Base-by-base conservation (phyloP, 2,113 vertebrate species). In the Sporophila hypoxantha region DNA sequence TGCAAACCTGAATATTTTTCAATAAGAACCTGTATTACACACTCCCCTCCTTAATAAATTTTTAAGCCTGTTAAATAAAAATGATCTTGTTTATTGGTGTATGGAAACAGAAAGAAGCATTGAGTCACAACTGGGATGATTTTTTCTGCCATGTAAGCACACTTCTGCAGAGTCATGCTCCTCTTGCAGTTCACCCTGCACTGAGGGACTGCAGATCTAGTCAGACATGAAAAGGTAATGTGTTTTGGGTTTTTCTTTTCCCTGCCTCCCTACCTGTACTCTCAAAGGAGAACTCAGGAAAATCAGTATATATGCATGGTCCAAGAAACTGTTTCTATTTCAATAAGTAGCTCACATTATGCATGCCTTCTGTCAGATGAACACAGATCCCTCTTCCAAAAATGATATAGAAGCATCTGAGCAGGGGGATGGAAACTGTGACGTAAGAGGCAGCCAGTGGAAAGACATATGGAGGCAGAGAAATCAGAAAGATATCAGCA, bases 261-360 rank as follows among this genome's bases (percentile, higher is more conserved):
- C 26, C 39, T 42, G 29, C 2, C 7, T 76, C 19, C 19, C 41
- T 46, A 53, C 29, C 85, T 49, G 23, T 34, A 34, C 1, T 2
- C 64, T 74, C 53, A 56, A 44, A 44, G 41, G 66, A 85, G 42
- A 71, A 29, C 44, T 80, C 65, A 56, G 64, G 12, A 71, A 88
- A 87, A 89, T 93, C 26, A 26, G 30, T 42, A 55, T 57, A 21
- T 3, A 4, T 47, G 36, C 64, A 80, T 5, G 5, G 93, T 91
- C 82, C 87, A 89, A 64, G 80, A 91, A 87, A 87, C 30, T 39
- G 70, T 39, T 92, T 85, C 23, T 65, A 20, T 89, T 90, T 93
- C 89, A 94, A 77, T 79, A 90, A 94, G 80, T 19, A 82, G 70
- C 82, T 89, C 69, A 56, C 47, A 94, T 85, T 70, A 64, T 84